Conservation (phyloP, 2,113 vertebrate species). For the Craseonycteris thonglongyai region DNA sequence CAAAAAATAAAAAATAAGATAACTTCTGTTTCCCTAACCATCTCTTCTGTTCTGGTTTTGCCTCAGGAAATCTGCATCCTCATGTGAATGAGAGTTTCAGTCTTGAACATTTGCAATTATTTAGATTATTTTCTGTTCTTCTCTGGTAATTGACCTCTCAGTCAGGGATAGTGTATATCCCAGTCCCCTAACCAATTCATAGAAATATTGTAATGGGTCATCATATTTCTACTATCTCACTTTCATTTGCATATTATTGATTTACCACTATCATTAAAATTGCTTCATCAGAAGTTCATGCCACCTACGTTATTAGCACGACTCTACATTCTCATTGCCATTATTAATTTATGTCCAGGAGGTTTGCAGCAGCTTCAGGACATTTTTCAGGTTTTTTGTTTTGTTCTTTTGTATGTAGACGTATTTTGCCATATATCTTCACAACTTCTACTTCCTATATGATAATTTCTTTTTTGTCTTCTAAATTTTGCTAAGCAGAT, state of each 20-base stretch:
- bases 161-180: fast-evolving
- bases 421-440: background rate
- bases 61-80: background rate
- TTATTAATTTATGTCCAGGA: background rate
- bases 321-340: background rate
- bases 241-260: background rate
- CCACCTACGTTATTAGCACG: background rate
- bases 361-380: background rate
- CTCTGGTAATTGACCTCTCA: background rate
- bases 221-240: background rate
- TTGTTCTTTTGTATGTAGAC: background rate
- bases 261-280: background rate
- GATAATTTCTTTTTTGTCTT: background rate
- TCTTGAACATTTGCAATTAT: background rate
- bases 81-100: background rate
- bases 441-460: background rate
- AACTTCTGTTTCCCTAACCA: background rate
- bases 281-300: background rate
- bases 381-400: background rate
- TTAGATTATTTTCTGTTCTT: background rate
- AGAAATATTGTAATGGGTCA: background rate
- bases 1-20: no score
- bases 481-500: background rate
- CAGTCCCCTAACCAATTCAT: background rate
- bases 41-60: background rate